Evolutionary conservation across 2,113 vertebrate species (phyloP), one percentile per base, ranked within the genome.

Genomic region (Lamprotornis superbus): DNA sequence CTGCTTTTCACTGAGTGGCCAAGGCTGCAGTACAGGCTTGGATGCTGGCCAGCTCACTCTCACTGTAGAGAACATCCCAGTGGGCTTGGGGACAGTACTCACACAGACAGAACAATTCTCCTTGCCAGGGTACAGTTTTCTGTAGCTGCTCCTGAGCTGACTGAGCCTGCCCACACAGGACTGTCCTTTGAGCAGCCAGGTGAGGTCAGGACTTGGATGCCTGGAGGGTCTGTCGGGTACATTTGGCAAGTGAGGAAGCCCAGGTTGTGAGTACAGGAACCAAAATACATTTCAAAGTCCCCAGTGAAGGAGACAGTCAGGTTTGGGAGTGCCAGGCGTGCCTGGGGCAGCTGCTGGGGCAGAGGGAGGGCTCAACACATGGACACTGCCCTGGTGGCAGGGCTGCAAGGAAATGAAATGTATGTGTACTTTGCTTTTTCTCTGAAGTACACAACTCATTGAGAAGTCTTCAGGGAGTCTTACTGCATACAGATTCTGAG

Each of bases 271-370:
- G 46, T 6, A 12, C 16, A 85, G 33, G 46, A 55, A 28, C 52
- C 7, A 5, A 46, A 60, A 30, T 4, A 33, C 30, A 22, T 25
- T 69, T 78, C 44, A 11, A 39, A 49, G 42, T 12, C 2, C 7
- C 7, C 14, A 3, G 27, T 1, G 24, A n/a, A 69, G 44, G 50
- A 28, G 39, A 20, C 59, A 42, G 39, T 4, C n/a, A 10, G 31
- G 39, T 14, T 22, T 46, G 47, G 56, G 67, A 35, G 27, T 31
- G 50, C 40, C 61, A 60, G 71, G 14, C 0, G 0, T 25, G 40
- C 21, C 23, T 33, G 28, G 28, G 17, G 31, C 47, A 33, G 60
- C 37, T 31, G 42, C 55, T 68, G 0, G 7, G 64, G 46, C 27
- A 15, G 4, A 21, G 50, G 20, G 37, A 27, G 28, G 53, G 31